Evolutionary conservation across 2,113 vertebrate genomes (phyloP), one percentile per base, ranked within the genome.

Genomic region (Syrmaticus mikado): DNA sequence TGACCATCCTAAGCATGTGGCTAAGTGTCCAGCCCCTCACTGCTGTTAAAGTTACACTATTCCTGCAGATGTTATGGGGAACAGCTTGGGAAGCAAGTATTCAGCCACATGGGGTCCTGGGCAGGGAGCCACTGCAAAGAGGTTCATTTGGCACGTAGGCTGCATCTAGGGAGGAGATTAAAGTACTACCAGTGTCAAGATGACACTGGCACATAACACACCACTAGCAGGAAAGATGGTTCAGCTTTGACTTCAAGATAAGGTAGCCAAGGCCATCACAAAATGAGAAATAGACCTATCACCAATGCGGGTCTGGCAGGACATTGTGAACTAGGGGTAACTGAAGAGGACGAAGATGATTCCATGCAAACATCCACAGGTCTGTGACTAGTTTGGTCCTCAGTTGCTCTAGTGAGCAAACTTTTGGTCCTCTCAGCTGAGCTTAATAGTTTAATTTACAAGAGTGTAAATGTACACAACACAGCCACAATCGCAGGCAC

Each of bases 21-120:
- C 41, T 2, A 5, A 1, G 6, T 28, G 92, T 92, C 41, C 60
- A 91, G 21, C 53, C 41, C 18, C 32, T 3, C 2, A 46, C 32
- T 67, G 50, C 20, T 58, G 32, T 85, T 91, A 48, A 93, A 83
- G 41, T 45, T 71, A 25, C 52, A 48, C 64, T 89, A 92, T 92
- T 91, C 61, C 67, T 91, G 95, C 91, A 92, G 75, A 85, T 89
- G 87, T 30, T 89, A 7, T 30, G 67, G 41, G 46, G 28, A 72
- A 66, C 84, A 85, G 85, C 55, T 87, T 93, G 75, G 45, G 86
- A 82, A 87, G 64, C 95, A 96, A 94, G 55, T 96, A 93, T 87
- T 85, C 72, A 74, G 64, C 71, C 86, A 83, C 48, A 81, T 81
- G 78, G 52, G 43, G 52, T 41, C 10, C n/a, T 45, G 50, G 77